Conservation (phyloP, 1,140 invertebrate genomes). For the Holotrichia oblita region DNA sequence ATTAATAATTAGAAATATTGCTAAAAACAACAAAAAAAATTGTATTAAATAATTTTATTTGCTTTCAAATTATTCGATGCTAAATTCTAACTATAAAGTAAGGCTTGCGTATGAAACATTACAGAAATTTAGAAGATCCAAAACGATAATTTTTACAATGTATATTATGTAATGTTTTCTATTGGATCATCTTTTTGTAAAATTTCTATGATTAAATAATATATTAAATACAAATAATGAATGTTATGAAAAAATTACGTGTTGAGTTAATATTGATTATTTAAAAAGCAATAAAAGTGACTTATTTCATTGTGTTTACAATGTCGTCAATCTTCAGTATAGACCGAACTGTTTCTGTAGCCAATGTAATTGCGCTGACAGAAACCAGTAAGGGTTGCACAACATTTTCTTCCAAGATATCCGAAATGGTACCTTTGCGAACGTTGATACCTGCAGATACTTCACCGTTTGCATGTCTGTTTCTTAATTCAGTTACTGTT, state of each 20-base stretch:
- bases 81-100: not conserved
- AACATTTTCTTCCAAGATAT: slow-evolving; percentile 97
- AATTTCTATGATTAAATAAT: not conserved
- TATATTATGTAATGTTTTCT: too few species aligned
- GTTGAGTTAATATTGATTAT: not conserved
- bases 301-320: slow-evolving; percentile 66
- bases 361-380: slow-evolving; percentile 91
- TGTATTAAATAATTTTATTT: not conserved
- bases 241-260: not conserved
- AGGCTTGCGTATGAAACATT: not conserved
- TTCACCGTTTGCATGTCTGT: slow-evolving; percentile 88
- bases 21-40: not conserved
- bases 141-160: too few species aligned
- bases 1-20: too few species aligned
- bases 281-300: not conserved
- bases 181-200: too few species aligned
- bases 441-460: slow-evolving; percentile 95
- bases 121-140: not conserved
- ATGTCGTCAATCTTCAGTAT: slow-evolving; percentile 99
- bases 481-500: slow-evolving; percentile 96
- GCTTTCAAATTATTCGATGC: not conserved
- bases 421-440: slow-evolving; percentile 92
- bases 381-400: slow-evolving; percentile 97
- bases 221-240: not conserved
- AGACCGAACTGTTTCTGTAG: slow-evolving; percentile 96